A percentile compares a stretch with the other conserved stretches of the same genome.
These are phyloP conservation scores for Meganola albula DNA, from an alignment of 2,888 invertebrate species.

Conservation along the genomic window DNA sequence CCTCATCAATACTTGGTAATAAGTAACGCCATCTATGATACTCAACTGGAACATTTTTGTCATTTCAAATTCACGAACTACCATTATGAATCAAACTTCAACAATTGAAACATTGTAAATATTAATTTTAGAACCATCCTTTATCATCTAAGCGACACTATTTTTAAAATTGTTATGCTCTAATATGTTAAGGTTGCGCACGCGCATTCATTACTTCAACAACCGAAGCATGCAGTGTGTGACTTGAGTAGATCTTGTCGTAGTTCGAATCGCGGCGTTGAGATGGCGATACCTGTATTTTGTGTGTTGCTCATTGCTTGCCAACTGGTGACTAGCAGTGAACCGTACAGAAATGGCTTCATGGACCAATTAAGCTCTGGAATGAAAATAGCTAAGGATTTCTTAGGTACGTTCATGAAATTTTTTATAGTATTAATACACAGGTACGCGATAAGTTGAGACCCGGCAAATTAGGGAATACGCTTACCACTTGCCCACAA, in stretches of 20 bases:
- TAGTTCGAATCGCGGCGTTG: conserved; percentile 40
- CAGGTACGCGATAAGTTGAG: too few relatives aligned
- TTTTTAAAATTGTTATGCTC: conserved; percentile 51
- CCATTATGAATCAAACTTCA: too few relatives aligned
- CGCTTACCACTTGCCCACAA: too few relatives aligned
- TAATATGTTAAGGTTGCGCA: conserved; percentile 47
- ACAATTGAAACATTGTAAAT: too few relatives aligned
- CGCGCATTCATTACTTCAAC: conserved; percentile 46
- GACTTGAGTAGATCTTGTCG: conserved; percentile 27
- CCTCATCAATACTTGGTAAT: too few relatives aligned
- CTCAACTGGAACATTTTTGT: too few relatives aligned
- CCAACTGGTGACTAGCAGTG: conserved; percentile 35
- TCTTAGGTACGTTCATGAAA: conserved; percentile 55
- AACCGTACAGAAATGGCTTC: conserved; percentile 44
- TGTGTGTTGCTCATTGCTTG: conserved; percentile 34
- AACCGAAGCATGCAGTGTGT: conserved; percentile 48
- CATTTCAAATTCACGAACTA: too few relatives aligned
- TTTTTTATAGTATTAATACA: too few relatives aligned
- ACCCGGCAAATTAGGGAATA: too few relatives aligned
- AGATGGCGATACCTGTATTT: conserved; percentile 61
- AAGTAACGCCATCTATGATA: too few relatives aligned
- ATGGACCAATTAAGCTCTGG: conserved; percentile 57
- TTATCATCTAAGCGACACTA: conserved; percentile 33
- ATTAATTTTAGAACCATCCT: conserved; percentile 40
- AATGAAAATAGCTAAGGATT: conserved; percentile 64